Conservation (phyloP, 30 jellyfish, hydroid and myxozoan genomes). For the Clytia hemisphaerica region DNA sequence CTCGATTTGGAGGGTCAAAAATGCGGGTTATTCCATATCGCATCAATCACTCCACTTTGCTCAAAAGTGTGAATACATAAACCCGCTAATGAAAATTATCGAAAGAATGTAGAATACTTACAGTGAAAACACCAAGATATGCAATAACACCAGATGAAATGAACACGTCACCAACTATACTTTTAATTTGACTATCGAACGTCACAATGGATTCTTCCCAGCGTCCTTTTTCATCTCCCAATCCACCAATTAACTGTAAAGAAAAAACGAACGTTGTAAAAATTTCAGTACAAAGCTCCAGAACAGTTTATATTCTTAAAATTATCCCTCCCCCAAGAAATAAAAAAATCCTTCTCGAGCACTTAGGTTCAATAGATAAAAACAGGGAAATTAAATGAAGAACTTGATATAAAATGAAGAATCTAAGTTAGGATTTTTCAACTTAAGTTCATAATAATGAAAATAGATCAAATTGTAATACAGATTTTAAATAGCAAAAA, state of each 20-base stretch:
- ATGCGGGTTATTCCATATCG: too few relatives aligned
- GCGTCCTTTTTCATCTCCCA: slow-evolving; percentile 85
- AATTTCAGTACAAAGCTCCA: neutral
- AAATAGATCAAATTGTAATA: too few relatives aligned
- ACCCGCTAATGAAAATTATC: neutral
- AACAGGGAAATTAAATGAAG: too few relatives aligned
- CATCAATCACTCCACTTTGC: neutral
- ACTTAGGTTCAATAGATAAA: neutral
- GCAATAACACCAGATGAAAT: slow-evolving; percentile 93
- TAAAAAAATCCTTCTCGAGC: too few relatives aligned
- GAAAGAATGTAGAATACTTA: slow-evolving; percentile 1
- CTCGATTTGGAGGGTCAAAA: neutral
- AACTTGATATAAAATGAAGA: too few relatives aligned
- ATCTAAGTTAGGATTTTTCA: too few relatives aligned
- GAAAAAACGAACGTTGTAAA: neutral
- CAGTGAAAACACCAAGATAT: slow-evolving; percentile 88
- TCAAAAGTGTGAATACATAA: too few relatives aligned
- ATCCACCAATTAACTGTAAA: slow-evolving; percentile 71
- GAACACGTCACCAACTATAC: slow-evolving; percentile 79
- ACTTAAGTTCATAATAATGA: too few relatives aligned
- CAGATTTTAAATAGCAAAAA: too few relatives aligned
- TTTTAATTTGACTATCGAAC: slow-evolving; percentile 49
- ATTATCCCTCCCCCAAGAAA: neutral
- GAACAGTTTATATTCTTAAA: neutral
- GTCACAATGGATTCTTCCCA: slow-evolving; percentile 72